Evolutionary conservation across 2,888 invertebrate genomes (phyloP), one percentile per base, ranked within the genome.

Genomic region (Campoletis raptor): DNA sequence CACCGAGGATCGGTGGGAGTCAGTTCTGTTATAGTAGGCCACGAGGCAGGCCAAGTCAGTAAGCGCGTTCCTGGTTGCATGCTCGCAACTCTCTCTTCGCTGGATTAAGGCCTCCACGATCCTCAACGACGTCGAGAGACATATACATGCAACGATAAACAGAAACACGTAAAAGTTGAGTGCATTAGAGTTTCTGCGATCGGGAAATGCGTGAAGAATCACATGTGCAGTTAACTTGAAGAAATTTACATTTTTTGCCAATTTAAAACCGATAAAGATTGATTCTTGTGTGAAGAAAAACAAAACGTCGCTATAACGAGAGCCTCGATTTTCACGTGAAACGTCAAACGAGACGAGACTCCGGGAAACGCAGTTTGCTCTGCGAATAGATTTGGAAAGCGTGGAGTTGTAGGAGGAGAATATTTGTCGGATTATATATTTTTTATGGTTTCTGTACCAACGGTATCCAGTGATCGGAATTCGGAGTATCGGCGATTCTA

Each of bases 1-100:
- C 84, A 85, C 83, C 86, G 82, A 76, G 61, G 70, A 84, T 87
- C 90, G 92, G 94, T 93, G 93, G 94, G 93, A 94, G 94, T 93
- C 91, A 93, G 94, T 94, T 94, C 93, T 94, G 94, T 94, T 94
- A 94, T 94, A 94, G 94, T 94, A 94, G 94, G 94, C 94, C 94
- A 94, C 93, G 92, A 94, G 92, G 93, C 92, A 93, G 91, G 84
- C 87, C 90, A 85, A 82, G 83, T 30, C 86, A 83, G 74, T 90
- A 92, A 90, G 90, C 92, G 90, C 91, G 92, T 91, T 92, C 89
- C 90, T 90, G 90, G 89, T 92, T 91, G 90, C 89, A 90, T 90
- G 90, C 88, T 87, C 88, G 90, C 90, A 92, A 93, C 94, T 94
- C 93, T 94, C 93, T 93, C 93, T 91, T 92, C 88, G 87, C 85